Conservation (phyloP, 2,888 invertebrate genomes). For the Drosophila sordidula region DNA sequence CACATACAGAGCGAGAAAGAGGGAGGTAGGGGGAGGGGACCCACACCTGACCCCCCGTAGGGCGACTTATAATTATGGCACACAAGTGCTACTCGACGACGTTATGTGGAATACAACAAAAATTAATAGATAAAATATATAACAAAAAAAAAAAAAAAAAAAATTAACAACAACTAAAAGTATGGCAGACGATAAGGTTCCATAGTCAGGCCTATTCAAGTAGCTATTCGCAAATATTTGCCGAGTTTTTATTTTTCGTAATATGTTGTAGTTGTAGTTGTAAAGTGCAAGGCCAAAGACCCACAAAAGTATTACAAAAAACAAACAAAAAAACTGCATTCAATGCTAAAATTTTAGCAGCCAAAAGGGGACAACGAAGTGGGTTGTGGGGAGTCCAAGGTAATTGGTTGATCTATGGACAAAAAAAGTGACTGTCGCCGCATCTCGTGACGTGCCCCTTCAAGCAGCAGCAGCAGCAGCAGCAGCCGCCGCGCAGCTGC, state of each 20-base stretch:
- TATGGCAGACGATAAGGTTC: slow-evolving; percentile 57
- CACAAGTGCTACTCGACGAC: slow-evolving; percentile 64
- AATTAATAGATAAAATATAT: slow-evolving; percentile 18
- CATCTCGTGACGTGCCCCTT: slow-evolving; percentile 44
- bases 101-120: slow-evolving; percentile 40
- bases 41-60: slow-evolving; percentile 37
- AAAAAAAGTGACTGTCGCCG: slow-evolving; percentile 45
- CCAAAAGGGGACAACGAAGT: slow-evolving; percentile 21
- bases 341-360: slow-evolving; percentile 42
- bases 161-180: slow-evolving; percentile 46
- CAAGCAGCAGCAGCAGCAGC: slow-evolving; percentile 13
- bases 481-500: slow-evolving; percentile 19
- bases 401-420: slow-evolving; percentile 34
- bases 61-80: slow-evolving; percentile 71
- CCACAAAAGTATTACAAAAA: not conserved
- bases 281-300: slow-evolving; percentile 60
- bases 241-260: slow-evolving; percentile 20
- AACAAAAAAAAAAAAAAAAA: slow-evolving; percentile 7
- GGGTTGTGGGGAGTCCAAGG: slow-evolving; percentile 33
- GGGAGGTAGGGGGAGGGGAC: not conserved
- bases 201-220: slow-evolving; percentile 31
- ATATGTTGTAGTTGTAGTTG: slow-evolving; percentile 28
- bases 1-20: slow-evolving; percentile 3
- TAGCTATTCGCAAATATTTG: slow-evolving; percentile 28
- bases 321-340: slow-evolving; percentile 20